Evolutionary conservation across 2,888 invertebrate species (phyloP), one percentile per base, ranked within the genome.

Genomic region (Seira musarum): DNA sequence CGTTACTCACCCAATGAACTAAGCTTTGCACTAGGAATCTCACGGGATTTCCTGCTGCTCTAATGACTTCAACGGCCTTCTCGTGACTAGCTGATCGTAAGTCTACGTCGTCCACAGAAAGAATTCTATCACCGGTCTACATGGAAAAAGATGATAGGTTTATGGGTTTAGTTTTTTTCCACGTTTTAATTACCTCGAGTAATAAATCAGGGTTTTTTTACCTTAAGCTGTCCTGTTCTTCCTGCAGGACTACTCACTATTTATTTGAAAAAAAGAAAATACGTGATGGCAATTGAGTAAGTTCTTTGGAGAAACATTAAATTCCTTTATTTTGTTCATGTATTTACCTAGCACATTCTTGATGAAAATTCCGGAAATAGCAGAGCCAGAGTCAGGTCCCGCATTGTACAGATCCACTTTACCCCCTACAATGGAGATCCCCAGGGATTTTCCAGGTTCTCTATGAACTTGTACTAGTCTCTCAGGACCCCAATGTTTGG

Each of bases 401-500:
- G 91, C 91, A 78, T 93, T 92, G 87, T 93, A 93, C 86, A 95
- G 91, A 88, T 96, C 94, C 88, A 96, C 95, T 92, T 96, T 96
- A 87, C 97, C 96, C 76, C 98, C 97, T 46, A 99, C 97, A 87
- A 99, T 99, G 89, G 96, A 97, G 88, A 99, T 97, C 8, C 98
- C 99, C 24, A 99, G 92, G 72, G 97, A 96, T 84, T 94, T 93
- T 49, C 93, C 93, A 35, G 92, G 92, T 86, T 93, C 93, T 40
- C 96, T 89, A 80, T 91, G 91, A 40, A 97, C 91, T 83, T 93
- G 91, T 61, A 97, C 94, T 13, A 91, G 90, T 81, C 96, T 90
- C 69, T 94, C 93, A 0, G 94, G 92, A 1, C 96, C 96, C 97
- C 97, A 97, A 85, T 94, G 93, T 88, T 93, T 93, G 61, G 93